Conservation (phyloP, 2,797 vertebrate species). For the Leptatherina wallacei region DNA sequence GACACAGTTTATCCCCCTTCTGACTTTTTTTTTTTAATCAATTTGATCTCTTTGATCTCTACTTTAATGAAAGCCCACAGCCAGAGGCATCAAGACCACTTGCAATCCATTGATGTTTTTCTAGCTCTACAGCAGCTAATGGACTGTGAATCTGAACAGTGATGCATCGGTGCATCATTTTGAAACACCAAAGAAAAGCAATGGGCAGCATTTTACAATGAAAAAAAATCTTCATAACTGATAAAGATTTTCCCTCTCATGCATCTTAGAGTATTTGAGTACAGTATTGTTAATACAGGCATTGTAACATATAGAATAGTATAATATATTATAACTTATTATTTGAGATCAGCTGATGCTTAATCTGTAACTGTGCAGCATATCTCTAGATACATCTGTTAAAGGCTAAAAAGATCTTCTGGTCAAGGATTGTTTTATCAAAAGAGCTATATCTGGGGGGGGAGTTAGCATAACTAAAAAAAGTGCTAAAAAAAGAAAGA, state of each 20-base stretch:
- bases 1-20: slow-evolving; percentile 47
- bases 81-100: slow-evolving; percentile 56
- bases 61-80: slow-evolving; percentile 65
- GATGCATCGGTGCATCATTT: slow-evolving; percentile 47
- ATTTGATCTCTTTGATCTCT: slow-evolving; percentile 71
- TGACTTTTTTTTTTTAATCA: slow-evolving; percentile 57
- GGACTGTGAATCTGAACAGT: slow-evolving; percentile 43
- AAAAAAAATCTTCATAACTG: slow-evolving; percentile 22
- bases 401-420: too few relatives aligned
- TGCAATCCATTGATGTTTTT: slow-evolving; percentile 56
- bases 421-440: too few relatives aligned
- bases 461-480: too few relatives aligned
- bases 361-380: too few relatives aligned
- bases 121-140: slow-evolving; percentile 42
- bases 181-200: slow-evolving; percentile 33
- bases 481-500: too few relatives aligned
- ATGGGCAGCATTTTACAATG: slow-evolving; percentile 7
- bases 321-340: too few relatives aligned
- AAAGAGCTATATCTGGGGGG: too few relatives aligned
- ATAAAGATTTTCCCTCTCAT: slow-evolving; percentile 7
- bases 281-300: background rate
- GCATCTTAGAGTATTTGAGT: background rate
- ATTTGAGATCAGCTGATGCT: too few relatives aligned
- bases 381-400: too few relatives aligned
- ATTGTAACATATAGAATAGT: too few relatives aligned